phyloP scores from a whole-genome alignment of 1,140 invertebrate genomes.

The Heliconius himera region DNA sequence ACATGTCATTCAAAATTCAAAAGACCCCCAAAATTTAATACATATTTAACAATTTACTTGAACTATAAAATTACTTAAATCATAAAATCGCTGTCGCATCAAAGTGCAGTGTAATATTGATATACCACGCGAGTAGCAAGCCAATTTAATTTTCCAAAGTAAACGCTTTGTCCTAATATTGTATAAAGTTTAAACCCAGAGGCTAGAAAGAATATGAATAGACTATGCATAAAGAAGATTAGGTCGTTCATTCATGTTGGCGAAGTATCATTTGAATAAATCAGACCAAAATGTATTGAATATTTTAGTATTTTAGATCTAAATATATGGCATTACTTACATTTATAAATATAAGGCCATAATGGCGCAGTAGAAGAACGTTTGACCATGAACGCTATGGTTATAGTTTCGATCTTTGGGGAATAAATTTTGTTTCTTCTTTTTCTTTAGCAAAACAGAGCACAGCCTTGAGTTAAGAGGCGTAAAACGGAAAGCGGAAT shows the following conservation, averaged over 20 bases:
- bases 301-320: not conserved
- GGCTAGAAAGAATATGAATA: conserved; percentile 8
- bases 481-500: too few species aligned
- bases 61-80: conserved; percentile 5
- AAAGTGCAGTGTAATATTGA: not conserved
- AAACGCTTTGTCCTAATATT: conserved; percentile 18
- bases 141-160: conserved; percentile 31
- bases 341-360: not conserved
- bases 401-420: too few species aligned
- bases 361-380: too few species aligned
- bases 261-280: conserved; percentile 5
- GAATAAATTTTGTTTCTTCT: too few species aligned
- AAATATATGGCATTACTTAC: not conserved
- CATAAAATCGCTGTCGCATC: not conserved
- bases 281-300: not conserved
- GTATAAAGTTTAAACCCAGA: conserved; percentile 10
- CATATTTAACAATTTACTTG: too few species aligned
- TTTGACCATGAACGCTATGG: too few species aligned
- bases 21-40: not conserved
- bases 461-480: too few species aligned
- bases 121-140: conserved; percentile 14
- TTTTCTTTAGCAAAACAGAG: too few species aligned
- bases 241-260: conserved; percentile 1
- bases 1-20: too few species aligned
- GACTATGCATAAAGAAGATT: conserved; percentile 11